Evolutionary conservation across 2,113 vertebrate genomes (phyloP), one percentile per base, ranked within the genome.

Genomic region (Aptenodytes forsteri): DNA sequence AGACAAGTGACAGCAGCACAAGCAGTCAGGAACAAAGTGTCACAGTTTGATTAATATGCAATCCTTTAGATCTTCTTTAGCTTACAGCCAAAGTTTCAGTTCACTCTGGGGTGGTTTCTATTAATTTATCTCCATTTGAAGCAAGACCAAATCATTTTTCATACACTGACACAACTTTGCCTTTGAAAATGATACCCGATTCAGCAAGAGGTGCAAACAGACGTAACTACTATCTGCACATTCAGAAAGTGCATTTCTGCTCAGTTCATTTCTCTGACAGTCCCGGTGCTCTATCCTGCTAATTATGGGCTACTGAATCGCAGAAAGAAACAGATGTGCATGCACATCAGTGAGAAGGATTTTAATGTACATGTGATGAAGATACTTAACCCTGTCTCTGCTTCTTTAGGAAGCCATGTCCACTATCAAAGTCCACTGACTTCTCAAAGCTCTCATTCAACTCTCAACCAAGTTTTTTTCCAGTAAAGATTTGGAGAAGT

Each of bases 51-150:
- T 95, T 95, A 96, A 95, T 71, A 90, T 55, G 67, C 66, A 89
- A 80, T 61, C 70, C 56, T 91, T 93, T 54, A 89, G 59, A 90
- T 85, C 87, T 87, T 96, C 55, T 88, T 90, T 72, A 92, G 47
- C 88, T 84, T 67, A 58, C 40, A 71, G 50, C 56, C 86, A 94
- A 95, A 79, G 76, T 50, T 91, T 89, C 81, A 34, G 36, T 46
- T 95, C 49, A 70, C 54, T 93, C 78, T 44, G 52, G 27, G 44
- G 62, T 92, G 23, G 59, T 67, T 95, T 89, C 72, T 92, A 75
- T 67, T 96, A 88, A 86, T 96, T 94, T 93, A 79, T 94, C 87
- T 92, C 56, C 52, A 92, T 92, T 55, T 86, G 69, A 81, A 96
- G 42, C 26, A 91, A 92, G 95, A 82, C 20, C 25, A 89, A 65